A percentile compares a stretch with the other conserved stretches of the same genome.
Evolutionary conservation across 2,888 invertebrate genomes (phyloP).

Genomic region (Rhogogaster chlorosoma): DNA sequence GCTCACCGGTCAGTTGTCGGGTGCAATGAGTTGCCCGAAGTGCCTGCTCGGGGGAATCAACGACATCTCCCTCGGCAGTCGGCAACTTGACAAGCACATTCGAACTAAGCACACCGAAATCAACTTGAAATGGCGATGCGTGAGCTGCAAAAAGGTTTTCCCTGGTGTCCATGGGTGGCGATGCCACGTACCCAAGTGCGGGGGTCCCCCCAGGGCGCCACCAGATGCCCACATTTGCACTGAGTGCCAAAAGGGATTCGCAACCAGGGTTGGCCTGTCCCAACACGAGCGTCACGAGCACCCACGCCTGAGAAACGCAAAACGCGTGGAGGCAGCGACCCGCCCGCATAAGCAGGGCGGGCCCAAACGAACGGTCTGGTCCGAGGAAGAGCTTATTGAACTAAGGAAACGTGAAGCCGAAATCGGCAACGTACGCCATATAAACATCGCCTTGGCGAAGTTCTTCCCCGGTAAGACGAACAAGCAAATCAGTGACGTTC

Average conservation of each 20-base stretch:
- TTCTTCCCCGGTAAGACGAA: constrained; percentile 21
- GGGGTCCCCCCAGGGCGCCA: background rate
- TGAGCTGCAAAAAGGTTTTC: background rate
- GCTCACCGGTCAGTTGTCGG: background rate
- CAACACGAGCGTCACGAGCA: constrained; percentile 55
- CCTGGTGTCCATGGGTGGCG: background rate
- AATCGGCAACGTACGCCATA: background rate
- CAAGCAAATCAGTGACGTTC: constrained; percentile 48
- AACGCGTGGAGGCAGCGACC: background rate
- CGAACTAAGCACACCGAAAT: background rate
- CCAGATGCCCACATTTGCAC: constrained; percentile 3
- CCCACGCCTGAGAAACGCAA: constrained; percentile 32
- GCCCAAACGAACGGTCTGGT: constrained; percentile 76
- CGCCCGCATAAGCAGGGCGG: constrained; percentile 55
- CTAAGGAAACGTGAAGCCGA: background rate
- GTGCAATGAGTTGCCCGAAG: background rate
- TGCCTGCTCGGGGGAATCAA: background rate
- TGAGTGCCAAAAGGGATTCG: background rate
- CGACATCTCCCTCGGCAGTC: background rate
- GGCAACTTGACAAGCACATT: constrained; percentile 21
- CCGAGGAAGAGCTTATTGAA: background rate
- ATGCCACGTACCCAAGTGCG: too few relatives aligned
- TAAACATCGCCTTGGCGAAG: constrained; percentile 4
- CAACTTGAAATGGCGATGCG: background rate
- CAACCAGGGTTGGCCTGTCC: constrained; percentile 36